Evolutionary conservation across 1,140 invertebrate species (phyloP), one percentile per base, ranked within the genome.

Genomic region (Antheraea mylitta): DNA sequence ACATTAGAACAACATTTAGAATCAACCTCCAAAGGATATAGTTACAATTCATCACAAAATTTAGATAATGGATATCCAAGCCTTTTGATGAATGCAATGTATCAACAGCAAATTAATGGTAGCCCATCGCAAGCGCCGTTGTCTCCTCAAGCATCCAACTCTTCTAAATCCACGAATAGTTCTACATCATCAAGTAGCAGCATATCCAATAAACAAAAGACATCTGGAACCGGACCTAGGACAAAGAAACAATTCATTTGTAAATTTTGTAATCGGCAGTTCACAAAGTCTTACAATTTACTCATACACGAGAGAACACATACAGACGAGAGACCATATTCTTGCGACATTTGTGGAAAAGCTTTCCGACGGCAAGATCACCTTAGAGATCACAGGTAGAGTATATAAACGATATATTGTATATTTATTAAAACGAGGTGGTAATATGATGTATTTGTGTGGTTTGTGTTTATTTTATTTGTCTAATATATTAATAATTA

Each of bases 181-280:
- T 81, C 82, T 22, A 89, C 94, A 36, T 92, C 94, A 3, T 87
- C 93, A 7, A 84, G 92, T 7, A 94, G 94, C 62, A 81, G 87
- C 94, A 76, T 92, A 94, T 70, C 89, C 92, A 84, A 95, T 81
- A 92, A 92, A 79, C 91, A 89, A 69, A 92, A 92, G 77, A 82
- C 88, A 9, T 70, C 94, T 10, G 94, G 95, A 0, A 95, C 94
- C 22, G 92, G 96, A 11, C 94, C 96, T 0, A 92, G 97, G 61
- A 97, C 97, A 1, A 99, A 98, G 92, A 99, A 99, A 86, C 97
- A 99, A 86, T 99, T 99, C 91, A 99, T 99, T 74, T 99, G 99
- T 94, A 97, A 98, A 84, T 99, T 97, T 89, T 99, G 99, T 92
- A 97, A 97, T 82, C 94, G 99, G 53, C 97, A 99, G 82, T 99